phyloP scores from a whole-genome alignment of 2,888 invertebrate species.

The Bhutanitis thaidina region DNA sequence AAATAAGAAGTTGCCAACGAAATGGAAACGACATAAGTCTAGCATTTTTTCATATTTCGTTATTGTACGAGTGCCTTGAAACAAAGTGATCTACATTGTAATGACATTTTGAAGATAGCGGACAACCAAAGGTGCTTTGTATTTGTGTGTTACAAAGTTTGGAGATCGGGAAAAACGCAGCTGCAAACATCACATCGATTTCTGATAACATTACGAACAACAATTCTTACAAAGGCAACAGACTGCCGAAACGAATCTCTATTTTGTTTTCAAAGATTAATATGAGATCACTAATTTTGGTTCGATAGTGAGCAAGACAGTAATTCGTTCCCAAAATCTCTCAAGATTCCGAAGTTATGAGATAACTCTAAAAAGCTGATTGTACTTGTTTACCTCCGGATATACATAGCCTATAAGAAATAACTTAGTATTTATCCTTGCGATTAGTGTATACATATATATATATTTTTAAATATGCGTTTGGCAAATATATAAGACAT shows the following conservation, averaged over 20 bases:
- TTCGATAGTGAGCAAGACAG: constrained; percentile 69
- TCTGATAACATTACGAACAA: background rate
- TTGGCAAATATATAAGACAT: constrained; percentile 60
- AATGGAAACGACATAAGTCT: too few relatives aligned
- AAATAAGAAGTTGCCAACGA: too few relatives aligned
- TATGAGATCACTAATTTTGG: constrained; percentile 76
- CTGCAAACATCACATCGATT: background rate
- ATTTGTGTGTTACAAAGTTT: too few relatives aligned
- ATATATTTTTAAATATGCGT: constrained; percentile 53
- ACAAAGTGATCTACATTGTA: too few relatives aligned
- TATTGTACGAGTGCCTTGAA: too few relatives aligned
- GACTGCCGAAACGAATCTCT: background rate
- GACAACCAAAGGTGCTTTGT: too few relatives aligned
- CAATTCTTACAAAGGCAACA: background rate
- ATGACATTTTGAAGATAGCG: too few relatives aligned
- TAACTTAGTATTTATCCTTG: constrained; percentile 54
- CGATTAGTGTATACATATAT: constrained; percentile 49
- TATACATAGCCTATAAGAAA: constrained; percentile 46
- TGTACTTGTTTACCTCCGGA: constrained; percentile 64
- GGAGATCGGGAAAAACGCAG: constrained; percentile 4
- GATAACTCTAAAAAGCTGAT: constrained; percentile 38
- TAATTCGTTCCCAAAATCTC: constrained; percentile 64
- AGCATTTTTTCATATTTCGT: too few relatives aligned
- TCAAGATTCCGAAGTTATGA: constrained; percentile 31
- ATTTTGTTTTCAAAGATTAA: constrained; percentile 28